Evolutionary conservation across 2,113 vertebrate species (phyloP).

Genomic region (Amblyornis subalaris): DNA sequence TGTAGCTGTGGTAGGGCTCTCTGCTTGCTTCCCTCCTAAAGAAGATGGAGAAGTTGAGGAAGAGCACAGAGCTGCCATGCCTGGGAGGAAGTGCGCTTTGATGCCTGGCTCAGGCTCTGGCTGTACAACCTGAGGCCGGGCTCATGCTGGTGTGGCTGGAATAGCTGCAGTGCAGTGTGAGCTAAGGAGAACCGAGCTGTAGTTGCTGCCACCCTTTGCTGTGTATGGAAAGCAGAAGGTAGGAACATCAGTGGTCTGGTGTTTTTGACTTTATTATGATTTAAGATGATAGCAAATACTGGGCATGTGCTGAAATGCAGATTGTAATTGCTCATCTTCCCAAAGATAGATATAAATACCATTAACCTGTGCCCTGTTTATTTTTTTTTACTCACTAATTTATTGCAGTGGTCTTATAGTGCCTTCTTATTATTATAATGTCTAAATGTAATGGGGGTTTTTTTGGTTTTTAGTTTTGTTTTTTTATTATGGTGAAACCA

Average conservation of each 20-base stretch:
- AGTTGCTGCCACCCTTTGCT: not conserved
- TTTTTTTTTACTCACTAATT: not conserved
- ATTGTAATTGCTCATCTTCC: not conserved
- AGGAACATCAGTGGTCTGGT: not conserved
- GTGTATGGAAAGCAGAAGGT: not conserved
- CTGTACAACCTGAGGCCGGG: accelerated
- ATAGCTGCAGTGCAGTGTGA: not conserved
- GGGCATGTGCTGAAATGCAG: not conserved
- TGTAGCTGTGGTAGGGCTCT: accelerated
- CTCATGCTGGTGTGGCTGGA: not conserved
- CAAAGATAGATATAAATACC: not conserved
- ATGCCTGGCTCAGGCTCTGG: accelerated
- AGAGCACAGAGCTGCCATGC: accelerated
- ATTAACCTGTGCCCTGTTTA: not conserved
- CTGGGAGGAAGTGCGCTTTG: accelerated
- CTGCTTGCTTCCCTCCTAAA: accelerated
- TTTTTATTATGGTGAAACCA: not conserved
- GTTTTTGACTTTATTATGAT: not conserved
- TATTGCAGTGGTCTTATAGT: not conserved
- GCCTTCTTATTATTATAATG: not conserved
- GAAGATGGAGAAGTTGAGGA: not conserved
- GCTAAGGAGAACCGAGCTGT: not conserved
- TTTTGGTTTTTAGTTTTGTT: not conserved
- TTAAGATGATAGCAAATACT: not conserved
- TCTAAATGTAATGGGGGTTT: not conserved